A percentile compares a stretch with the other conserved stretches of the same genome.
phyloP scores from a whole-genome alignment of 2,888 invertebrate species.

The Stenoptilia bipunctidactyla region DNA sequence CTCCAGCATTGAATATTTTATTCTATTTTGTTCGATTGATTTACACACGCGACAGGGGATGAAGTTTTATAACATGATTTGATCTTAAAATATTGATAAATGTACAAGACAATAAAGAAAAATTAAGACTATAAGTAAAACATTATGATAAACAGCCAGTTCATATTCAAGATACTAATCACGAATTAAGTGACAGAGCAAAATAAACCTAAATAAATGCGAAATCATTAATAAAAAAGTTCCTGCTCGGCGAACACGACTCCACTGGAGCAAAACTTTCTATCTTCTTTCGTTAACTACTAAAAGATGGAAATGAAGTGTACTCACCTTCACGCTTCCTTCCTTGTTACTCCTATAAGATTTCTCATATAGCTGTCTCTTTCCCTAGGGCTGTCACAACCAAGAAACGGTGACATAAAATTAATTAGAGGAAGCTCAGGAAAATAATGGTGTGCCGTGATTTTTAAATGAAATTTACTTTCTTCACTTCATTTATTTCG shows the following conservation, averaged over 20 bases:
- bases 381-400: slow-evolving; percentile 50
- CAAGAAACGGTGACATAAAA: slow-evolving; percentile 68
- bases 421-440: slow-evolving; percentile 66
- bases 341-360: slow-evolving; percentile 24
- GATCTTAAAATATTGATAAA: too few species aligned
- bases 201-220: too few species aligned
- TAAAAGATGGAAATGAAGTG: slow-evolving; percentile 65
- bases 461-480: slow-evolving; percentile 70
- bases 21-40: too few species aligned
- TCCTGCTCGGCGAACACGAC: slow-evolving; percentile 49
- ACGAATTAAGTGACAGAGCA: too few species aligned
- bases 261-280: slow-evolving; percentile 48
- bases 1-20: too few species aligned
- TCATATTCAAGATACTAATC: too few species aligned
- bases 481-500: slow-evolving; percentile 67
- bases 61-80: too few species aligned
- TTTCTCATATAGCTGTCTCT: slow-evolving; percentile 21
- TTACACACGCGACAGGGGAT: too few species aligned
- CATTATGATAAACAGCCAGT: too few species aligned
- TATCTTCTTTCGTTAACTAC: slow-evolving; percentile 60
- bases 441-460: slow-evolving; percentile 67
- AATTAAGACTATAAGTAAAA: too few species aligned
- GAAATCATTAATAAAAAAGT: too few species aligned
- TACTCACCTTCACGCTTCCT: slow-evolving; percentile 42
- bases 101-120: too few species aligned